These are phyloP conservation scores for Porites australiensis DNA, from an alignment of 64 coral and sea anemone genomes.

Conservation along the genomic window DNA sequence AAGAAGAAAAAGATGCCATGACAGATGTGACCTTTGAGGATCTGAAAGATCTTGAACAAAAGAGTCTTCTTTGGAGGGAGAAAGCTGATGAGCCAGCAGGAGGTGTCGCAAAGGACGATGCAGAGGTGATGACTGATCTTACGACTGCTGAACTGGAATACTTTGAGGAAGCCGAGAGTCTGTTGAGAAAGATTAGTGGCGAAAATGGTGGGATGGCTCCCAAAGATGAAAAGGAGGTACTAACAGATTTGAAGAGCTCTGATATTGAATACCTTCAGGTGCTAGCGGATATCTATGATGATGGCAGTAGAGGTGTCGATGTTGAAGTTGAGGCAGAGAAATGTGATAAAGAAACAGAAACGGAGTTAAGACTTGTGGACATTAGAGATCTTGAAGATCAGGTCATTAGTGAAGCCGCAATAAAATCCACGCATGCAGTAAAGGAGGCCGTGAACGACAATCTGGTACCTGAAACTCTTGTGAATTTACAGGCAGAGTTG, in stretches of 20 bases:
- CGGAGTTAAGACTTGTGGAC: slow-evolving; percentile 12
- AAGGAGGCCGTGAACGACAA: not conserved
- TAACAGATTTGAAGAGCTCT: slow-evolving; percentile 21
- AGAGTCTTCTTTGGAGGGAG: not conserved
- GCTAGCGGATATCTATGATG: not conserved
- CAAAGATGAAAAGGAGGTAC: slow-evolving; percentile 41
- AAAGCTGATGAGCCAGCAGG: not conserved
- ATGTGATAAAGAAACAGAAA: slow-evolving; percentile 4
- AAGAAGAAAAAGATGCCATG: slow-evolving; percentile 29
- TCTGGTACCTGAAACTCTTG: not conserved
- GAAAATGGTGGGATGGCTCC: slow-evolving; percentile 4
- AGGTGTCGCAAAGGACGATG: not conserved
- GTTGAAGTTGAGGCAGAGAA: not conserved
- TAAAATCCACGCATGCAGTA: not conserved
- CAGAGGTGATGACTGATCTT: slow-evolving; percentile 37
- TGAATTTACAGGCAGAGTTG: slow-evolving; percentile 16
- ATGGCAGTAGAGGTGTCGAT: not conserved
- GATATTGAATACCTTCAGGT: slow-evolving; percentile 42
- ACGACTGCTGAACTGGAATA: slow-evolving; percentile 36
- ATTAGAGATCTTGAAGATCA: slow-evolving; percentile 54
- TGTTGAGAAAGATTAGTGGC: slow-evolving; percentile 3
- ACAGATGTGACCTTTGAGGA: slow-evolving; percentile 44
- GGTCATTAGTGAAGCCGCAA: not conserved
- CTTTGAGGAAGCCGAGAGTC: slow-evolving; percentile 42
- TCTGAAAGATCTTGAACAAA: slow-evolving; percentile 10